Base-by-base conservation (phyloP, 2,113 vertebrate genomes). In the Kryptolebias marmoratus region DNA sequence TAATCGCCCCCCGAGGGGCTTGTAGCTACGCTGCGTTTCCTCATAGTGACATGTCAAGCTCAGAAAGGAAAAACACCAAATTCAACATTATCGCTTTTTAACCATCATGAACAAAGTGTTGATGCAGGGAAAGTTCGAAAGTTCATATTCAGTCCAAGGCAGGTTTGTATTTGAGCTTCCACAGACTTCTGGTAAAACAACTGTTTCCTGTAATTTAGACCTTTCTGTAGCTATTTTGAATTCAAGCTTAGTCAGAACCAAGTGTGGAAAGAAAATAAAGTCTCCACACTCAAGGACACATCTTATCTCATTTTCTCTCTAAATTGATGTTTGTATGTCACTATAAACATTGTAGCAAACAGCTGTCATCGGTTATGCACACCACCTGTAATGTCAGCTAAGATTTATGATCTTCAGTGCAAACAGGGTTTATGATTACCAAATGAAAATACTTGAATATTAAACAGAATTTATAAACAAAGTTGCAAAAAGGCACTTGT, bases 21-120 rank as follows among this genome's bases (percentile, higher is more conserved):
- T 64, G 67, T 75, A 89, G 77, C 83, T 85, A 79, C 77, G 67
- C 60, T 31, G 62, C 28, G 75, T 73, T 68, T 68, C 71, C 52
- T 88, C 87, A 83, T 59, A 63, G 11, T 28, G 16, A 63, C 66
- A 69, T 11, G 53, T 58, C 69, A 7, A 15, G 63, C 69, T 85
- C 71, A 63, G 54, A 69, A 63, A 59, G 39, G 8, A 28, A 45
- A 45, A n/a, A 45, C 39, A 64, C 42, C 22, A 28, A 27, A 62
- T 62, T 4, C 11, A 60, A 42, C 9, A 11, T 45, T 7, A n/a
- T 27, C n/a, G 8, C 42, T 9, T 47, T 30, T 15, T 7, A 47
- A 47, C 44, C 12, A 47, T 30, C 22, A 47, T 15, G 44, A 42
- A 47, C n/a, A 5, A 9, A 8, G 36, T 42, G 36, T n/a, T n/a